Base-by-base conservation (phyloP, 2,888 invertebrate species). In the Noctua comes region DNA sequence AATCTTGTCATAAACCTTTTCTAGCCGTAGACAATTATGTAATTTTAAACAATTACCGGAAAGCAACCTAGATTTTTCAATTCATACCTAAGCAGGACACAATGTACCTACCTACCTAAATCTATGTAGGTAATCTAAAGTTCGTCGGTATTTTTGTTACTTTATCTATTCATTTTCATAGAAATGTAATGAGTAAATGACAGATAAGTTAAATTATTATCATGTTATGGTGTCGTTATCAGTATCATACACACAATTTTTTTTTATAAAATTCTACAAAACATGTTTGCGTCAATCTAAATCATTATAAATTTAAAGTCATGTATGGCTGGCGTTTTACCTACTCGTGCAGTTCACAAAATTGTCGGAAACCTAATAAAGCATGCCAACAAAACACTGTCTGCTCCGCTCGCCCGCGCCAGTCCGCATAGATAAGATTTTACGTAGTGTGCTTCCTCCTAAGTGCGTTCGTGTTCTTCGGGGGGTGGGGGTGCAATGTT, bases 401-500 rank as follows among this genome's bases (percentile, higher is more conserved):
- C 66, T 59, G 54, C 46, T 59, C 59, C 54, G 72, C 54, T 43
- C 43, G 43, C 65, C 65, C 72, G 57, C 65, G n/a, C 65, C 62
- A 73, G 69, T 82, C 68, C 79, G 73, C 71, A 72, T 72, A 72
- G 73, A 80, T 77, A 85, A 77, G 73, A 77, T 77, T 78, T 76
- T 76, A 80, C 83, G 74, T 86, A 85, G 85, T 87, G 83, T 86
- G 87, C 82, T 84, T 86, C 73, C 76, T 79, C 71, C 76, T 79
- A 78, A 79, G 82, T 87, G 82, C 84, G 87, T 83, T 82, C 82
- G 71, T 82, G 80, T 83, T 81, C 76, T 85, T 80, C 73, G 86
- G 75, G 54, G 78, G 83, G 86, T 83, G 86, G 92, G 93, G 93
- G 91, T 93, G 93, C 93, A 95, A 93, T 95, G 94, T 95, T 95